Conservation (phyloP, 2,888 invertebrate species). For the Platycheirus albimanus region DNA sequence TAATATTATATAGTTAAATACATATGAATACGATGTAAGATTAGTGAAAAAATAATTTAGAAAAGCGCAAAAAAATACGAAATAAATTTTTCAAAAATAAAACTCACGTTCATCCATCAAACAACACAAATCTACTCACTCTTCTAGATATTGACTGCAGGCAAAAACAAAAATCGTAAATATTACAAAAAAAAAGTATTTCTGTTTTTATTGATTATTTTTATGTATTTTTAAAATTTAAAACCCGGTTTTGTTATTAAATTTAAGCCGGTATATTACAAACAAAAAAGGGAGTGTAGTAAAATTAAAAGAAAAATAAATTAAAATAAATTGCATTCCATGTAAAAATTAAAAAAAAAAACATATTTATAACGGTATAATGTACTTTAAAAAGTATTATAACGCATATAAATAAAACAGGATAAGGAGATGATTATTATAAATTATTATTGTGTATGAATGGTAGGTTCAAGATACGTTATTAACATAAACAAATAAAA, state of each 20-base stretch:
- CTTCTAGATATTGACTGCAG: conserved; percentile 24
- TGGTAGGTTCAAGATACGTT: conserved; percentile 78
- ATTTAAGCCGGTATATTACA: conserved; percentile 25
- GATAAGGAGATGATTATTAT: conserved; percentile 62
- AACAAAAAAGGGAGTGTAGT: conserved; percentile 45
- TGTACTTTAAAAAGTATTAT: conserved; percentile 55
- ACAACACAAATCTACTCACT: conserved; percentile 37
- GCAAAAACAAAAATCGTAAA: conserved; percentile 31
- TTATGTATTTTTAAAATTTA: conserved; percentile 30
- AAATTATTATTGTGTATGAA: conserved; percentile 75
- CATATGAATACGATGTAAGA: conserved; percentile 68
- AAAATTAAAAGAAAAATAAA: conserved; percentile 62
- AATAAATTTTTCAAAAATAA: conserved; percentile 21
- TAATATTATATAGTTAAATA: conserved; percentile 64
- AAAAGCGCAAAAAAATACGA: conserved; percentile 76
- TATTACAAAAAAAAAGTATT: conserved; percentile 21
- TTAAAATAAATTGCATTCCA: conserved; percentile 80
- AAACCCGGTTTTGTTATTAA: conserved; percentile 35
- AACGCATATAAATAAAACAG: conserved; percentile 60
- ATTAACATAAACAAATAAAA: conserved; percentile 75
- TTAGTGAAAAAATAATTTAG: conserved; percentile 75
- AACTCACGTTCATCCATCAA: conserved; percentile 62
- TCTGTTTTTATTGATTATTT: conserved; percentile 30
- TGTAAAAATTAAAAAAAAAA: conserved; percentile 78
- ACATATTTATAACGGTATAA: conserved; percentile 64